These are phyloP conservation scores for Schrankia costaestrigalis DNA, from an alignment of 2,888 invertebrate species.

Conservation along the genomic window DNA sequence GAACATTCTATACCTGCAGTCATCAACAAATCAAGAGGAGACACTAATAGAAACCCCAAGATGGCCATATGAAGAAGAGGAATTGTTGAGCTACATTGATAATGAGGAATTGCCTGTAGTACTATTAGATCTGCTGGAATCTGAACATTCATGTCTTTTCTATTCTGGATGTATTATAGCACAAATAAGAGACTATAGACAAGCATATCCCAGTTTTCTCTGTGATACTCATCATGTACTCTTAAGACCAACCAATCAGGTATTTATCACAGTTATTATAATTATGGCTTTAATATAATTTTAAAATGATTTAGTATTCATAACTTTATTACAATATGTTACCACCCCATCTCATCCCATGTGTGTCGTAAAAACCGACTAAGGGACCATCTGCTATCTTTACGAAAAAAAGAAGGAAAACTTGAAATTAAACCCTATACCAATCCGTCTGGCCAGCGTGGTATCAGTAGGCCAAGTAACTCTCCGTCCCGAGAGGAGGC, in stretches of 20 bases:
- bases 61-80: constrained; percentile 95
- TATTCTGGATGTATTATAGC: constrained; percentile 96
- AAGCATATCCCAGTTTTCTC: constrained; percentile 87
- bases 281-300: background rate
- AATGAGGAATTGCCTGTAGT: constrained; percentile 94
- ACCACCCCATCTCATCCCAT: too few species aligned
- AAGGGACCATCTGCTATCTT: too few species aligned
- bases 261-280: constrained; percentile 67
- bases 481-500: too few species aligned
- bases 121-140: constrained; percentile 90
- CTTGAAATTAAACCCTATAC: too few species aligned
- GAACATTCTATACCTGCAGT: constrained; percentile 29
- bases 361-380: too few species aligned
- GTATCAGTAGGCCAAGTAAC: too few species aligned
- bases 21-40: constrained; percentile 75
- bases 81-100: constrained; percentile 92
- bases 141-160: constrained; percentile 91
- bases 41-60: constrained; percentile 87
- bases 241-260: constrained; percentile 92
- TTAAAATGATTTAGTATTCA: too few species aligned
- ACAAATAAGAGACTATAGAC: constrained; percentile 93
- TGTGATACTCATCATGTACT: constrained; percentile 93
- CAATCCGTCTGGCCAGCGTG: too few species aligned
- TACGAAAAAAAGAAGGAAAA: too few species aligned
- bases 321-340: too few species aligned